Percentiles rank a stretch among this genome's conserved stretches.
Evolutionary conservation across 2,797 vertebrate genomes (phyloP).

Genomic region (Peromyscus melanophrys): DNA sequence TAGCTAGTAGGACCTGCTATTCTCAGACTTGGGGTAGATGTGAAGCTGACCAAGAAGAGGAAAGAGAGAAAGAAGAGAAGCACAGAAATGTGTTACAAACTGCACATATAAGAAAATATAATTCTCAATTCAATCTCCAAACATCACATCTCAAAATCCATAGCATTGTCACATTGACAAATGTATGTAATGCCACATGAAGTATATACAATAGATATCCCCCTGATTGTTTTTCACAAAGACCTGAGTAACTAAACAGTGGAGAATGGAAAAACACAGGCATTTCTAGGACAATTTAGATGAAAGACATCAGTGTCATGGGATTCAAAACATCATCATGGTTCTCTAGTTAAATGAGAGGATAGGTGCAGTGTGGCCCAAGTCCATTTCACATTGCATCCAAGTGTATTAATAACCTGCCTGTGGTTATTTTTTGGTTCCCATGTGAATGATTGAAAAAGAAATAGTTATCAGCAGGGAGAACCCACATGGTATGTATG

Average conservation of each 20-base stretch:
- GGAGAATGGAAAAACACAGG: neutral
- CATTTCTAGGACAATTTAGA: neutral
- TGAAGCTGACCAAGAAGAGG: neutral
- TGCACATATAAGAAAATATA: conserved; percentile 27
- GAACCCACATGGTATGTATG: neutral
- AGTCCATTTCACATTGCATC: neutral
- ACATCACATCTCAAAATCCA: neutral
- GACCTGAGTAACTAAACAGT: neutral
- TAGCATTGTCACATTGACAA: neutral
- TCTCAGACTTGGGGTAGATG: neutral
- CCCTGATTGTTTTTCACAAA: neutral
- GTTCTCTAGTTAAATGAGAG: conserved; percentile 16
- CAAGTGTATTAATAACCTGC: conserved; percentile 12
- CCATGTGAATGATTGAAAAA: neutral
- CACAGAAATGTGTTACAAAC: neutral
- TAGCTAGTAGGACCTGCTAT: neutral
- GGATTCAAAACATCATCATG: neutral
- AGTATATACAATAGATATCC: neutral
- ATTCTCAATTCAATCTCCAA: neutral
- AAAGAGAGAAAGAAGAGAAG: neutral
- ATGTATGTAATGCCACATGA: neutral
- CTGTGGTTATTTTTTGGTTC: conserved; percentile 18
- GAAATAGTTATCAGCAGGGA: neutral
- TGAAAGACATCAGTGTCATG: neutral
- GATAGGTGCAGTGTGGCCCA: neutral